These are phyloP conservation scores for Melanotaenia boesemani DNA, from an alignment of 2,797 vertebrate genomes.

Conservation along the genomic window DNA sequence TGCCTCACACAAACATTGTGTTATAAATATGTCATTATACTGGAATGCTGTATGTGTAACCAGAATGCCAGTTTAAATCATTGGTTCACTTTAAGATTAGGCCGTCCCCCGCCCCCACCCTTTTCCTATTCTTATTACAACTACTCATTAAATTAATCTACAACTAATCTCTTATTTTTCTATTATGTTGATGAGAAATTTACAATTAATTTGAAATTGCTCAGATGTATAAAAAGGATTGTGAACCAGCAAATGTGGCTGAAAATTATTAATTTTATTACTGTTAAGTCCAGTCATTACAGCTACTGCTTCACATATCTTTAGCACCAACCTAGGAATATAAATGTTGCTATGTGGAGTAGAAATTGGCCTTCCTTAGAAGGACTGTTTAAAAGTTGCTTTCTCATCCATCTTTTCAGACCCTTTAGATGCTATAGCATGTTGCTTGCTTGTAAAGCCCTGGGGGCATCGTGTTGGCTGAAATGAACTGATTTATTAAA, in stretches of 20 bases:
- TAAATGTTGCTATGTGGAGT: constrained; percentile 22
- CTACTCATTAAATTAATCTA: constrained; percentile 53
- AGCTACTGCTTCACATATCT: constrained; percentile 37
- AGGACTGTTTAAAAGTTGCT: constrained; percentile 53
- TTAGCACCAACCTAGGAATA: constrained; percentile 36
- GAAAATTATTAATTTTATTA: constrained; percentile 58
- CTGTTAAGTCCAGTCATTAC: constrained; percentile 39
- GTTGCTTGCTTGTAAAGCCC: constrained; percentile 70
- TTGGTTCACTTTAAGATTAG: constrained; percentile 43
- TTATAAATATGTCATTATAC: constrained; percentile 18
- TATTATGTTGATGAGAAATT: constrained; percentile 58
- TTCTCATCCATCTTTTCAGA: constrained; percentile 59
- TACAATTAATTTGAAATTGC: constrained; percentile 64
- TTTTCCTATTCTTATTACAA: constrained; percentile 50
- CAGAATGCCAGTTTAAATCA: constrained; percentile 9
- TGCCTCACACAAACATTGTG: not conserved
- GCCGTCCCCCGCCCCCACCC: not conserved
- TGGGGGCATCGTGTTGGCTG: constrained; percentile 52
- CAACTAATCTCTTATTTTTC: constrained; percentile 56
- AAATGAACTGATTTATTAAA: constrained; percentile 81
- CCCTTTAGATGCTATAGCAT: constrained; percentile 53
- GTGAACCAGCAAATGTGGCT: constrained; percentile 36
- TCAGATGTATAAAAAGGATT: constrained; percentile 46
- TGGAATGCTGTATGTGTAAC: not conserved
- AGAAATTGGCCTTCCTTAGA: constrained; percentile 44